Base-by-base conservation (phyloP, 2,113 vertebrate species). In the Dipodomys merriami region DNA sequence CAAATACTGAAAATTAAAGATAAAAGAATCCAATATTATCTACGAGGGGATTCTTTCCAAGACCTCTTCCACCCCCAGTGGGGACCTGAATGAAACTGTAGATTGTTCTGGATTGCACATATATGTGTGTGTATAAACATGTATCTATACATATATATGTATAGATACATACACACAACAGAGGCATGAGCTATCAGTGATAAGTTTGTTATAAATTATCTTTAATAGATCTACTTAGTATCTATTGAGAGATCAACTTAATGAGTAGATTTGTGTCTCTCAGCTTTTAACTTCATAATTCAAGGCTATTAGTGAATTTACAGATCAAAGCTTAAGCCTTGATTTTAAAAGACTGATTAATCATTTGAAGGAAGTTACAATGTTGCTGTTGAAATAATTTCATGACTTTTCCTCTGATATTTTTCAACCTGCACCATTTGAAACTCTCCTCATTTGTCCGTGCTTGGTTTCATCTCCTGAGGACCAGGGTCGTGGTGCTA, bases 1-100 rank as follows among this genome's bases (percentile, higher is more conserved):
- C 90, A 96, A 97, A 68, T 82, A 88, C 77, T 91, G 81, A 86
- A 97, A 96, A 91, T 86, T 84, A 69, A 90, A 97, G 97, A 39
- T 67, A 84, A 53, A 97, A 35, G 30, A 64, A 4, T 29, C 20
- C 35, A 49, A 71, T 30, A 72, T 77, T 69, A 77, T 64, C 13
- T 30, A 25, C 35, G 18, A 18, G 23, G n/a, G 19, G 1, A 49
- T 44, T 33, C 13, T 77, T 83, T 44, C 27, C 35, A 69, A 88
- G 49, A 49, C 49, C 49, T 49, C 49, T 13, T 16, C 15, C 53
- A 78, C 16, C 22, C 1, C 27, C 13, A 35, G 39, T 84, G 49
- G 6, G 18, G 18, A 2, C 19, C 30, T 64, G 53, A 57, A 49
- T 12, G 8, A 69, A 49, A 49, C 22, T 35, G 46, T 25, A 33